These are phyloP conservation scores for Eunapius fragilis DNA, from an alignment of 37 sponge, comb jelly and placozoan genomes.

Conservation along the genomic window DNA sequence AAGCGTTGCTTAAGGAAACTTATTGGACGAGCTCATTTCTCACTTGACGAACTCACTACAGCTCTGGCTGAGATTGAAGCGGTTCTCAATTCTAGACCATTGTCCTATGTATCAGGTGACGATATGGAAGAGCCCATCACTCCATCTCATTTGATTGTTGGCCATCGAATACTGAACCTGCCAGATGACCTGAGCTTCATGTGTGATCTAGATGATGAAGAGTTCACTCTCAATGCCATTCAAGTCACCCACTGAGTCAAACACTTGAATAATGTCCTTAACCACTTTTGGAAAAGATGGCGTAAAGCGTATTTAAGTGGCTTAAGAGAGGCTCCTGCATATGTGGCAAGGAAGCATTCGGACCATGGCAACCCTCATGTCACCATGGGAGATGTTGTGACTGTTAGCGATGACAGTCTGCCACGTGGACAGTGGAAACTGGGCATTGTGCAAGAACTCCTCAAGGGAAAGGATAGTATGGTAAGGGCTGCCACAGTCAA, in stretches of 20 bases:
- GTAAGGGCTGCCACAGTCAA: conserved; percentile 1
- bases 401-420: neutral
- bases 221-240: conserved; percentile 7
- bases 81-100: conserved; percentile 1
- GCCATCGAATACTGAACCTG: conserved; percentile 1
- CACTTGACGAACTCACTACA: conserved; percentile 15
- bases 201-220: conserved; percentile 14
- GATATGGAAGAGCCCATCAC: conserved; percentile 21
- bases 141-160: conserved; percentile 19
- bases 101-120: conserved; percentile 10
- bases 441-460: conserved; percentile 7
- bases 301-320: conserved; percentile 14
- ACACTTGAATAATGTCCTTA: conserved; percentile 14
- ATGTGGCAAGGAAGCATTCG: neutral
- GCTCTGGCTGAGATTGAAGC: conserved; percentile 18
- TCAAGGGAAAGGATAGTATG: neutral
- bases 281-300: conserved; percentile 28
- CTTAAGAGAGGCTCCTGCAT: conserved; percentile 4
- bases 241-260: neutral
- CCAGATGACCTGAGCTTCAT: conserved; percentile 8
- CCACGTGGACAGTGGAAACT: conserved; percentile 13
- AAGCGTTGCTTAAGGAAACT: conserved; percentile 16
- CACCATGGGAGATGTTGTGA: neutral
- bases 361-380: neutral
- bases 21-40: conserved; percentile 10